Conservation (phyloP, 1,140 invertebrate species). For the Ips typographus region DNA sequence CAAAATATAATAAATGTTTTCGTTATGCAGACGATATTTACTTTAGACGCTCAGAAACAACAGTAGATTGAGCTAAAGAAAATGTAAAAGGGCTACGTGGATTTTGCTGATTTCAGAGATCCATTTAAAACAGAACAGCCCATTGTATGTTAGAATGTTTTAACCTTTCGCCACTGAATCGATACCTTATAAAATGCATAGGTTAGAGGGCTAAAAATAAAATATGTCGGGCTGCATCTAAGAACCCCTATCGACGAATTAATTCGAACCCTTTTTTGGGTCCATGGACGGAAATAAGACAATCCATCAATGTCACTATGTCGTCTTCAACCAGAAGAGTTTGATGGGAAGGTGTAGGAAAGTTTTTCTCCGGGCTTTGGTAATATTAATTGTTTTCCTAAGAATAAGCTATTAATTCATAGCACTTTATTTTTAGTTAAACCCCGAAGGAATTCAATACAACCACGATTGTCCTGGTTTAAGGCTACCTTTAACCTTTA, state of each 20-base stretch:
- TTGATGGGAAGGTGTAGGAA: background rate
- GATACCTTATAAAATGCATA: background rate
- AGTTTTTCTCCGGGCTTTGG: background rate
- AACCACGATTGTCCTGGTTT: background rate
- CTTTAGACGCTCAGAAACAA: too few relatives aligned
- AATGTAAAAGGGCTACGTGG: too few relatives aligned
- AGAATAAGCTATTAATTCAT: background rate
- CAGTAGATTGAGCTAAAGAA: too few relatives aligned
- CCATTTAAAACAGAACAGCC: too few relatives aligned
- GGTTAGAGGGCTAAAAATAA: conserved; percentile 1
- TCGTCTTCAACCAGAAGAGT: conserved; percentile 1
- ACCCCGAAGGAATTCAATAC: background rate
- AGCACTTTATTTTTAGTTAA: background rate
- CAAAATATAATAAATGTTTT: too few relatives aligned
- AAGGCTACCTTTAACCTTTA: background rate
- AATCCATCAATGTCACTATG: background rate
- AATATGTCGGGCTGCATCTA: background rate
- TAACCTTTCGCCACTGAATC: background rate
- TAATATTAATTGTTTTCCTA: background rate
- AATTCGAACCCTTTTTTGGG: background rate
- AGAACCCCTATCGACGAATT: background rate
- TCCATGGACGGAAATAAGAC: background rate
- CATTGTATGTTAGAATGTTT: too few relatives aligned
- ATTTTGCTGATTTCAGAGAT: too few relatives aligned
- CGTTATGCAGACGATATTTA: too few relatives aligned